phyloP scores from a whole-genome alignment of 1,140 invertebrate genomes.

The Drosophila oshimai region DNA sequence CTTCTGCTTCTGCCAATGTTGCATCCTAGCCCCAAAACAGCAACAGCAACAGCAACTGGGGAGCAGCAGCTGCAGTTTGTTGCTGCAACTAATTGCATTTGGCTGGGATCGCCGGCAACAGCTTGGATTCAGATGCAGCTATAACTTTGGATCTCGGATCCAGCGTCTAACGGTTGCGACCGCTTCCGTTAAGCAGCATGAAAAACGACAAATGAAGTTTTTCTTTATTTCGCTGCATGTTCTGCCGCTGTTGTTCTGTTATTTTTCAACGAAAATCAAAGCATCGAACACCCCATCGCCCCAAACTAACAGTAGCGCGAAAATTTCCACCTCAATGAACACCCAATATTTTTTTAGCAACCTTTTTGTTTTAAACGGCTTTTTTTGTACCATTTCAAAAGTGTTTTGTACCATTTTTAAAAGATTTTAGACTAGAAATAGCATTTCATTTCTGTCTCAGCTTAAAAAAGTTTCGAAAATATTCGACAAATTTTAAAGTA shows the following conservation, averaged over 20 bases:
- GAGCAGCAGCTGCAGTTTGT: slow-evolving; percentile 73
- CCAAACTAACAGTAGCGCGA: slow-evolving; percentile 57
- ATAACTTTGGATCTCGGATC: slow-evolving; percentile 18
- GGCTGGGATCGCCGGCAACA: slow-evolving; percentile 59
- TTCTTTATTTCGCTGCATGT: slow-evolving; percentile 24
- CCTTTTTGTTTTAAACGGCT: too few species aligned
- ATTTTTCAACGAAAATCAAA: slow-evolving; percentile 69
- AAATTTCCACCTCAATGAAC: slow-evolving; percentile 54
- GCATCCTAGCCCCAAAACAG: slow-evolving; percentile 32
- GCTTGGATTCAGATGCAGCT: slow-evolving; percentile 32
- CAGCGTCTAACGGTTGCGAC: slow-evolving; percentile 47
- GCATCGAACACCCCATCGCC: slow-evolving; percentile 53
- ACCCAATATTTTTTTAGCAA: too few species aligned
- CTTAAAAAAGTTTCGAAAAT: too few species aligned
- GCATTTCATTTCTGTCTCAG: too few species aligned
- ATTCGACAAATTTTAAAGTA: too few species aligned
- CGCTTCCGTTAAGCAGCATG: slow-evolving; percentile 56
- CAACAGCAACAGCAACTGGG: slow-evolving; percentile 8
- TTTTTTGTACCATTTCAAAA: too few species aligned
- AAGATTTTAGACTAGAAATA: too few species aligned
- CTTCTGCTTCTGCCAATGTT: not conserved
- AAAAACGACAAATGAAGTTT: slow-evolving; percentile 58
- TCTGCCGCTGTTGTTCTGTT: slow-evolving; percentile 20
- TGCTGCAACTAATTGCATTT: slow-evolving; percentile 80
- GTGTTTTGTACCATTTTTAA: too few species aligned